Base-by-base conservation (phyloP, 1,140 invertebrate genomes). In the Drosophila chauvacae region DNA sequence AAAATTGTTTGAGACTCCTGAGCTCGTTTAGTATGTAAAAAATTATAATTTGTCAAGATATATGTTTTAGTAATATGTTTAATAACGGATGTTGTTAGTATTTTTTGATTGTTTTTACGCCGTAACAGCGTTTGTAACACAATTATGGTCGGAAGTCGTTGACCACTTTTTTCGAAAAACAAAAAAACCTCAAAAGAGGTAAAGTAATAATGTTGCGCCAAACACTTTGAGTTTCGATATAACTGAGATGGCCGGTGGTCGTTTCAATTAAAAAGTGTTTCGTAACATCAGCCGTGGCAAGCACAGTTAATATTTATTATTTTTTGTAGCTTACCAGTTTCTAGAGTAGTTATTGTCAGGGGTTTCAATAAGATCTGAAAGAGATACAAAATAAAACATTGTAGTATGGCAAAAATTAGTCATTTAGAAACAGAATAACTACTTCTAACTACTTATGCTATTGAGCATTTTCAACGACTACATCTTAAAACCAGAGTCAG, bases 281-380 rank as follows among this genome's bases (percentile, higher is more conserved):
- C 37, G 44, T 59, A 62, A 70, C 57, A 26, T 5, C 62, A 60
- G 37, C 42, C 50, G 30, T 37, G n/a, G 50, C 47, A 56, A 18
- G 30, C 18, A 16, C 26, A 45, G 26, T 48, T 45, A 39, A 48
- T 44, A 42, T 9, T 10, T 7, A 39, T 14, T 7, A 23, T 47
- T 39, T 18, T 20, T 44, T 42, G 1, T 18, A 35, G 64, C 82
- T 76, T 56, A 86, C 82, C 78, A 39, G 55, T 55, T 70, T 39
- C 59, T 61, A 59, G 70, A 66, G n/a, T 33, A 56, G 37, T 78
- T 86, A 86, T 86, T 86, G 79, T 86, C 82, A 65, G 48, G 44
- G 23, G 26, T 47, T 72, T 35, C 45, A 66, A 44, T 41, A 61
- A 61, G 33, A 60, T 81, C 83, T 86, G 70, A 13, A 84, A 69